Conservation (phyloP, 2,113 vertebrate genomes). For the Etia nguti region DNA sequence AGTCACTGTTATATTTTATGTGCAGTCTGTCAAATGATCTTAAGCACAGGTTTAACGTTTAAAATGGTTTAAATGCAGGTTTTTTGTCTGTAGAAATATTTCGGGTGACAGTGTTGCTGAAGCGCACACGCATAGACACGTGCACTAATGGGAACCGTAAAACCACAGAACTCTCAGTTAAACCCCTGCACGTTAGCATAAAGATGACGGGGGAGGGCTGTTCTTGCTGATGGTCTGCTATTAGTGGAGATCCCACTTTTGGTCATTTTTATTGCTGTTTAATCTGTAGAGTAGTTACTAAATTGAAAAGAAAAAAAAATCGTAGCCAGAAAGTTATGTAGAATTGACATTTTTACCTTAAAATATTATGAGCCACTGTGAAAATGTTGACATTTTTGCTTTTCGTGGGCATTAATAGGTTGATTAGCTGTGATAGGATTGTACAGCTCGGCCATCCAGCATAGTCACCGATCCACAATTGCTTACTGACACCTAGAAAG, state of each 20-base stretch:
- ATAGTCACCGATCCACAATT: neutral
- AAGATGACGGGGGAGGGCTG: neutral
- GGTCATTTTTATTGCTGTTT: neutral
- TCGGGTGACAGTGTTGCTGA: neutral
- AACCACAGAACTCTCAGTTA: neutral
- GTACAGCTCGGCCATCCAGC: neutral
- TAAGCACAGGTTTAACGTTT: neutral
- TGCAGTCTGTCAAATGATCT: neutral
- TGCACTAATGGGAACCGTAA: neutral
- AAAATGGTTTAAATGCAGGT: neutral
- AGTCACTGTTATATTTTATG: neutral
- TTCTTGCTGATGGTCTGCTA: neutral
- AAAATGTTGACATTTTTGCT: neutral
- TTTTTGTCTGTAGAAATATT: neutral
- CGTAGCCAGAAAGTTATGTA: neutral
- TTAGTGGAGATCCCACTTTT: neutral
- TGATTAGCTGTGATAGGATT: neutral
- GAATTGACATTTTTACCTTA: neutral
- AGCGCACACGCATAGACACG: neutral
- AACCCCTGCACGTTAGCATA: neutral
- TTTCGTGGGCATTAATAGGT: neutral
- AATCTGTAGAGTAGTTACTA: neutral
- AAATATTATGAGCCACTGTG: neutral
- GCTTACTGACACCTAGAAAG: neutral
- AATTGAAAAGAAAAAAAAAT: neutral